These are phyloP conservation scores for Neoitamus cyanurus DNA, from an alignment of 2,888 invertebrate genomes.

Conservation along the genomic window DNA sequence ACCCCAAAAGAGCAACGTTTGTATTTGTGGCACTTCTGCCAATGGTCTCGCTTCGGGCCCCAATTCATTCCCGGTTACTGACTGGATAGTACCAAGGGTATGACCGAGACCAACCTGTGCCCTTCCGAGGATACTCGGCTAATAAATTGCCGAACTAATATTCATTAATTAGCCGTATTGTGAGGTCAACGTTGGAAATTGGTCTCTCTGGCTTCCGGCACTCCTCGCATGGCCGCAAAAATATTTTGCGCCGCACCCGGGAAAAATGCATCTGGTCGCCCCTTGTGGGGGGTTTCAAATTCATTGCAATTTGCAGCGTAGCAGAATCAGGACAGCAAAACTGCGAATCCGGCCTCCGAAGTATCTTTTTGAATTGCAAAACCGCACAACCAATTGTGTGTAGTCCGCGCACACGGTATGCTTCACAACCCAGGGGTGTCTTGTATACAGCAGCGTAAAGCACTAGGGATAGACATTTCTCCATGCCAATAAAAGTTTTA, in stretches of 20 bases:
- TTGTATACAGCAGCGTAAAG: neutral
- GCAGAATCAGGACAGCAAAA: neutral
- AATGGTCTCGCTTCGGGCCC: neutral
- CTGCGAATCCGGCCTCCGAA: neutral
- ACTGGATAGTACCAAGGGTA: neutral
- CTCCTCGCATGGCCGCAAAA: constrained; percentile 42
- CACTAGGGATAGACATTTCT: neutral
- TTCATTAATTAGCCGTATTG: constrained; percentile 52
- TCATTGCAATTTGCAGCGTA: neutral
- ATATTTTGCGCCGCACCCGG: constrained; percentile 47
- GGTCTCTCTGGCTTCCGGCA: constrained; percentile 14
- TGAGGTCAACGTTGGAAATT: constrained; percentile 11
- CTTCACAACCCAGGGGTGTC: neutral
- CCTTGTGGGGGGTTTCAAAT: neutral
- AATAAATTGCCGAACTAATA: constrained; percentile 52
- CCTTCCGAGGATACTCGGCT: constrained; percentile 3
- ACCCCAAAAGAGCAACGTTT: constrained; percentile 1
- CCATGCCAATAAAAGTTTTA: constrained; percentile 21
- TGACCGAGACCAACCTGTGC: neutral
- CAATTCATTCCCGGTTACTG: neutral
- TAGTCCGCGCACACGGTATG: neutral
- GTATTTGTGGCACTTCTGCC: neutral
- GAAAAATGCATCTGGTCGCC: constrained; percentile 47
- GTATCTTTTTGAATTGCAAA: constrained; percentile 50
- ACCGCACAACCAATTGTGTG: constrained; percentile 51